phyloP scores from a whole-genome alignment of 2,797 vertebrate species.

The Artibeus lituratus region DNA sequence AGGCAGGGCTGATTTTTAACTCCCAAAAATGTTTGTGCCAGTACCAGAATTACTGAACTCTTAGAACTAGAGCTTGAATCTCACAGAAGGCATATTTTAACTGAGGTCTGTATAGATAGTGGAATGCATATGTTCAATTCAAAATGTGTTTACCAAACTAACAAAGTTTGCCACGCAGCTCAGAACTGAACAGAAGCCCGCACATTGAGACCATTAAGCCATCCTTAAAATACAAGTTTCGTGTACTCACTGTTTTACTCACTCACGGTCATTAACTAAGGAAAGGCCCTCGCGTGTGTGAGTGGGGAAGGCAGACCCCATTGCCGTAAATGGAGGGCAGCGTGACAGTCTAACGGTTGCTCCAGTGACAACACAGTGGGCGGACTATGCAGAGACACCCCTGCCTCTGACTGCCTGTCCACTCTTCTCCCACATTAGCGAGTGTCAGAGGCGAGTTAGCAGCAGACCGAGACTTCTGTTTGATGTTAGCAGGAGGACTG shows the following conservation, averaged over 20 bases:
- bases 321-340: constrained; percentile 32
- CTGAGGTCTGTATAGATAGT: not conserved
- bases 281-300: not conserved
- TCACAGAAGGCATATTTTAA: not conserved
- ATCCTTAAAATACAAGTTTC: not conserved
- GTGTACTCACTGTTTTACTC: not conserved
- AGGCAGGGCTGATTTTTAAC: not conserved
- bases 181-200: not conserved
- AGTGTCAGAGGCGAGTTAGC: constrained; percentile 40
- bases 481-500: constrained; percentile 24
- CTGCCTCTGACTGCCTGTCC: not conserved
- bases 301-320: not conserved
- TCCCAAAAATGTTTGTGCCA: not conserved
- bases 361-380: constrained; percentile 43
- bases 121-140: not conserved
- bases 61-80: not conserved
- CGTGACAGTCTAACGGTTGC: constrained; percentile 34
- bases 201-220: not conserved
- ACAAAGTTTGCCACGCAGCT: not conserved
- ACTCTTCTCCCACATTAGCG: constrained; percentile 37
- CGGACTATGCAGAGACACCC: not conserved
- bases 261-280: not conserved
- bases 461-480: constrained; percentile 25
- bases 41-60: not conserved
- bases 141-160: not conserved